Conservation (phyloP, 1,140 invertebrate species). For the Hyles vespertilio region DNA sequence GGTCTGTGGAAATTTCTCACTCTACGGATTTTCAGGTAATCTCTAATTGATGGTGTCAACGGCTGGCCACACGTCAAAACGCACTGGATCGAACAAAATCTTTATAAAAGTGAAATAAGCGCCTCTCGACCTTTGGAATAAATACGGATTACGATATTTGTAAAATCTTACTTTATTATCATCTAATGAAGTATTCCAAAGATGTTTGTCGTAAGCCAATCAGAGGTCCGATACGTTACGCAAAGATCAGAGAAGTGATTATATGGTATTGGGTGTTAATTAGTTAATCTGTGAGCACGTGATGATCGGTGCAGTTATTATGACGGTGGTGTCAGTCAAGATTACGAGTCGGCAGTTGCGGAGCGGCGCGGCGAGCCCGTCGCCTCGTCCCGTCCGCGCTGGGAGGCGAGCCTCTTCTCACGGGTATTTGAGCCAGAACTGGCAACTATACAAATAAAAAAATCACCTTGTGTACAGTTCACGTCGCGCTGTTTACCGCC, state of each 20-base stretch:
- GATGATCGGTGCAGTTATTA: slow-evolving; percentile 36
- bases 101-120: not conserved
- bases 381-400: slow-evolving; percentile 17
- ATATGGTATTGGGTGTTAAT: slow-evolving; percentile 26
- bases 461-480: slow-evolving; percentile 70
- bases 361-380: slow-evolving; percentile 11
- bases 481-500: slow-evolving; percentile 61
- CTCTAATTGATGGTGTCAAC: slow-evolving; percentile 61
- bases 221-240: slow-evolving; percentile 16
- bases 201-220: slow-evolving; percentile 5
- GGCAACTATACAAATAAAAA: slow-evolving; percentile 65
- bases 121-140: slow-evolving; percentile 17
- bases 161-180: slow-evolving; percentile 5
- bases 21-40: slow-evolving; percentile 68
- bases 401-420: slow-evolving; percentile 58
- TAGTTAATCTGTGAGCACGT: slow-evolving; percentile 40
- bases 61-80: slow-evolving; percentile 30
- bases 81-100: slow-evolving; percentile 5
- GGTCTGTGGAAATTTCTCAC: slow-evolving; percentile 65
- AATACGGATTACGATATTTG: slow-evolving; percentile 19
- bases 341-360: slow-evolving; percentile 32
- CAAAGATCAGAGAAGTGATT: slow-evolving; percentile 13
- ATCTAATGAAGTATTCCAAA: not conserved
- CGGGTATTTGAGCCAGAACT: slow-evolving; percentile 66
- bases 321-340: slow-evolving; percentile 49